These are phyloP conservation scores for Sturnus vulgaris DNA, from an alignment of 2,113 vertebrate species.

Conservation along the genomic window DNA sequence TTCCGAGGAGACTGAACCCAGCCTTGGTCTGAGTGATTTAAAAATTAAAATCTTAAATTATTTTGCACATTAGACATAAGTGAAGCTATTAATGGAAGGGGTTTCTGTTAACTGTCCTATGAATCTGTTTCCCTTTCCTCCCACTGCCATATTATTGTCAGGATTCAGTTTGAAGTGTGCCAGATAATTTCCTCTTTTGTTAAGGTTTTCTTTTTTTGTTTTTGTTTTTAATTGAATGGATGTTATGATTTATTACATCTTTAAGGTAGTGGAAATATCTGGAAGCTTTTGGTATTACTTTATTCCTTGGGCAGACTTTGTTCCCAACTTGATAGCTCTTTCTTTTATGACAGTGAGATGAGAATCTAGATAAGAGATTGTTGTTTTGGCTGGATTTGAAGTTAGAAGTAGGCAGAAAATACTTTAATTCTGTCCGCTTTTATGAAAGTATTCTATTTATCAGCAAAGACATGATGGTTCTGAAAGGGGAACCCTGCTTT, in stretches of 20 bases:
- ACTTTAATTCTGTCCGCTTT: background rate
- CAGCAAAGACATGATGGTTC: background rate
- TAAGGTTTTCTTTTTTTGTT: background rate
- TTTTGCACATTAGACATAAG: background rate
- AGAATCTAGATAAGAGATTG: background rate
- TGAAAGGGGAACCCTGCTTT: background rate
- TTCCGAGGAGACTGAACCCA: background rate
- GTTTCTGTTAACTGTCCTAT: background rate
- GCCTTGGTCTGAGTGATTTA: background rate
- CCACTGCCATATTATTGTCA: background rate
- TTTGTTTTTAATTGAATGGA: background rate
- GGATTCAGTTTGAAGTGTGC: background rate
- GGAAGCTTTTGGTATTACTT: background rate
- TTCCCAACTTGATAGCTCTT: background rate
- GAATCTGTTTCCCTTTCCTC: background rate
- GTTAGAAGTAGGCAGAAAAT: background rate
- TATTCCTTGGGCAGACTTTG: background rate
- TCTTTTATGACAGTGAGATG: background rate
- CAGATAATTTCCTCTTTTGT: background rate
- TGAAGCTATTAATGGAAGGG: background rate
- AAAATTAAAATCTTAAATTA: background rate
- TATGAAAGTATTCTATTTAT: background rate
- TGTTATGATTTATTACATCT: background rate
- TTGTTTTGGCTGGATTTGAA: background rate
- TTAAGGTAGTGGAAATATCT: background rate